Base-by-base conservation (phyloP, 2,797 vertebrate genomes). In the Pelobates cultripes region DNA sequence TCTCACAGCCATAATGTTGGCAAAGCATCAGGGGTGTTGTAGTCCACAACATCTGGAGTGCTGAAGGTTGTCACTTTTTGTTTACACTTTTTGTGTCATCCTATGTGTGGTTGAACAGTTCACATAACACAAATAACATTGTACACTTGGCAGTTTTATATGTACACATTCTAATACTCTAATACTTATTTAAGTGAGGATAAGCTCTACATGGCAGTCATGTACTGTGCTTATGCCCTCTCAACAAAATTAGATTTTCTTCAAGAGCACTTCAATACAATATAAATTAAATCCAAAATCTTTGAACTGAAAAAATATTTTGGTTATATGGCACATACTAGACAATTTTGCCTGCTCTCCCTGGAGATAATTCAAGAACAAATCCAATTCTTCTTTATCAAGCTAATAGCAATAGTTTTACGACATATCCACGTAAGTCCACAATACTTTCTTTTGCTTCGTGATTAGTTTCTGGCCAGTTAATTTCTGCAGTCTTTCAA, bases 401-500 rank as follows among this genome's bases (percentile, higher is more conserved):
- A 80, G 87, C 79, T 84, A 89, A 88, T 87, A 85, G 79, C 42
- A 47, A 14, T 0, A 51, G 47, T 10, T 51, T 5, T 51, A 61
- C 14, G 80, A n/a, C 74, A 81, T 45, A 81, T 61, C 80, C 79
- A 73, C 43, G 2, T 41, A 73, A 67, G 69, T 80, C 76, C 74
- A 63, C 84, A 71, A 67, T 67, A 4, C 41, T 81, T 61, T 85
- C 72, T 87, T 73, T 51, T 89, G 77, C 83, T 84, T 82, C 78
- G 86, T 91, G 93, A 96, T 96, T 95, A 94, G 92, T 88, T 86
- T 92, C 92, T 92, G 91, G 91, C 85, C 91, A 86, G 92, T 93
- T 95, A 91, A 95, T 95, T 96, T 95, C 88, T 92, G 85, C 89
- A 93, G 88, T 87, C 91, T 94, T 94, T 92, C 91, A 92, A 80